These are phyloP conservation scores for Luperina nickerlii DNA, from an alignment of 2,888 invertebrate species.

Conservation along the genomic window DNA sequence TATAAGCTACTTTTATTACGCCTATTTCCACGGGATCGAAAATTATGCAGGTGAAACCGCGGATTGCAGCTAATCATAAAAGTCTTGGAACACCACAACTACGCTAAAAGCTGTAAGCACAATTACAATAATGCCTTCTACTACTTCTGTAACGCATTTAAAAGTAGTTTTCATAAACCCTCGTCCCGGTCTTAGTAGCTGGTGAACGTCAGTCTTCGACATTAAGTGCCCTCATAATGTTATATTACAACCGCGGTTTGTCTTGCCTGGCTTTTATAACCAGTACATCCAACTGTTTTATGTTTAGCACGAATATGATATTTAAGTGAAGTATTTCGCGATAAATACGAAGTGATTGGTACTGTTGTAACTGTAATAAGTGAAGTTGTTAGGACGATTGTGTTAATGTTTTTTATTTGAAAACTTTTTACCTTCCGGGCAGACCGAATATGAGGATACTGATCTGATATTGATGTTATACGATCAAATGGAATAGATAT, in stretches of 20 bases:
- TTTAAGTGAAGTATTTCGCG: conserved; percentile 48
- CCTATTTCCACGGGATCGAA: too few species aligned
- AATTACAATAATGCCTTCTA: conserved; percentile 16
- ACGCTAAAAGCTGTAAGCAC: conserved; percentile 11
- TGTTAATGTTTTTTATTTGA: conserved; percentile 23
- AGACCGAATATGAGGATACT: too few species aligned
- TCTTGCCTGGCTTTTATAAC: conserved; percentile 69
- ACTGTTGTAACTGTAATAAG: conserved; percentile 26
- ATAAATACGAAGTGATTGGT: conserved; percentile 14
- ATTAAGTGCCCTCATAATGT: conserved; percentile 77
- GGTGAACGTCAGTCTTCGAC: conserved; percentile 71
- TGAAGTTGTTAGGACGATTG: background rate
- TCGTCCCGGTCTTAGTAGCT: conserved; percentile 50
- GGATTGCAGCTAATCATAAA: background rate
- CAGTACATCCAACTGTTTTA: conserved; percentile 53
- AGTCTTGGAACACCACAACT: background rate
- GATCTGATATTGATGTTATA: background rate
- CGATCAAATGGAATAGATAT: background rate
- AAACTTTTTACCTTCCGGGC: background rate
- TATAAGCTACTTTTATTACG: too few species aligned
- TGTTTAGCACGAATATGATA: conserved; percentile 54
- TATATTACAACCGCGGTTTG: conserved; percentile 76
- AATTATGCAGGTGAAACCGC: too few species aligned
- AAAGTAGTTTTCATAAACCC: conserved; percentile 63
- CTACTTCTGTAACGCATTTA: conserved; percentile 37